Evolutionary conservation across 1,140 invertebrate genomes (phyloP).

Genomic region (Thaumetopoea pityocampa): DNA sequence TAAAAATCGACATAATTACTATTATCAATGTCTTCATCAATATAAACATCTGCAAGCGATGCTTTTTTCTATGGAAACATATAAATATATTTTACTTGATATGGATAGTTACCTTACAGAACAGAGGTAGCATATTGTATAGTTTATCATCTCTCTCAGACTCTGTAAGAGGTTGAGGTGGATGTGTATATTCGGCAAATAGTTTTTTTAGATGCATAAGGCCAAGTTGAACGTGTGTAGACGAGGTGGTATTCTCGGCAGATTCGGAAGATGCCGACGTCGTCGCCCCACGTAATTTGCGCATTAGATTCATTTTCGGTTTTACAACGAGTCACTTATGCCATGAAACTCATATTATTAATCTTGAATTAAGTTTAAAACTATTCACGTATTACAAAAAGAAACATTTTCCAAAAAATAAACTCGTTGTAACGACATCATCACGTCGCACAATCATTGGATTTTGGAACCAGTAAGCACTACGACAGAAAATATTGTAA

Average conservation of each 20-base stretch:
- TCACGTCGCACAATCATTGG: no score
- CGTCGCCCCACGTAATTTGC: slow-evolving; percentile 84
- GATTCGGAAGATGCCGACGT: slow-evolving; percentile 56
- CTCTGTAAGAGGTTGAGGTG: slow-evolving; percentile 86
- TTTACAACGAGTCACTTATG: slow-evolving; percentile 8
- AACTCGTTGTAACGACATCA: no score
- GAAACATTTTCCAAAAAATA: no score
- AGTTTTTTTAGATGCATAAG: slow-evolving; percentile 97
- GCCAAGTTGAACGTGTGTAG: slow-evolving; percentile 90
- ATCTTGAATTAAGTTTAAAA: no score
- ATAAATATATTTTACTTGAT: no score
- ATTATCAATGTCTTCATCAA: no score
- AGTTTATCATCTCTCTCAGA: slow-evolving; percentile 94
- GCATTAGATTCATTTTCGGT: slow-evolving; percentile 87
- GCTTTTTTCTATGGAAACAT: no score
- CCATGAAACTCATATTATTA: neutral
- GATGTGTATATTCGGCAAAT: slow-evolving; percentile 95
- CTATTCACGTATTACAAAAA: no score
- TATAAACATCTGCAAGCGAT: no score
- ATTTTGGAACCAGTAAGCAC: no score
- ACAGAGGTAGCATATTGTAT: slow-evolving; percentile 98
- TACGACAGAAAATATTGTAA: no score
- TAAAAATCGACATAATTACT: no score
- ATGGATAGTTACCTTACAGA: slow-evolving; percentile 90
- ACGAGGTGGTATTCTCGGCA: slow-evolving; percentile 73